These are phyloP conservation scores for Onychorhynchus coronatus DNA, from an alignment of 2,113 vertebrate genomes.

Conservation along the genomic window DNA sequence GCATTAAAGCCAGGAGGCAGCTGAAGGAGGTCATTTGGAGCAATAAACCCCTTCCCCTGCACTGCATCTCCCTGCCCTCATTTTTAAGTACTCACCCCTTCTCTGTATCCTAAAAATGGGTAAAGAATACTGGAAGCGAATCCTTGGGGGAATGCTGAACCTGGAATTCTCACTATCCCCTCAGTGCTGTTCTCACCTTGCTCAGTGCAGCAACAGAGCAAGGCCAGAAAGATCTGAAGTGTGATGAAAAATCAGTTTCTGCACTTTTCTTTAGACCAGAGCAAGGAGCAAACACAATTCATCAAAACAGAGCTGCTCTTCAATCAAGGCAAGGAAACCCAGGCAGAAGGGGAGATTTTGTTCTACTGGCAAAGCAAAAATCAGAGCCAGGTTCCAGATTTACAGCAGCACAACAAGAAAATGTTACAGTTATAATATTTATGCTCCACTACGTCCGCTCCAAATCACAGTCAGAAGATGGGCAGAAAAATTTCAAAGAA, in stretches of 20 bases:
- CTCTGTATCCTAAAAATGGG: not conserved
- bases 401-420: not conserved
- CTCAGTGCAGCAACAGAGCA: not conserved
- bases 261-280: not conserved
- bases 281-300: not conserved
- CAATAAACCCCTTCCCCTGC: not conserved
- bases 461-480: not conserved
- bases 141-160: not conserved
- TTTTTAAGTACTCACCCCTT: too few species aligned
- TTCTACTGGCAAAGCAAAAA: not conserved
- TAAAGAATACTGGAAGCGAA: not conserved
- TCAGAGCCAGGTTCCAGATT: not conserved
- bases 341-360: not conserved
- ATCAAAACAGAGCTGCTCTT: not conserved
- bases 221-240: not conserved
- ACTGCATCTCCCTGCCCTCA: not conserved
- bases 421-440: accelerated
- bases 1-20: not conserved
- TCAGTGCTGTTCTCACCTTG: not conserved
- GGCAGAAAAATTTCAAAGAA: not conserved
- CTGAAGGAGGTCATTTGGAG: not conserved
- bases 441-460: not conserved
- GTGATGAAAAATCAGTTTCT: not conserved
- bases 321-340: not conserved
- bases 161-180: not conserved